Base-by-base conservation (phyloP, 2,113 vertebrate genomes). In the Meriones unguiculatus region DNA sequence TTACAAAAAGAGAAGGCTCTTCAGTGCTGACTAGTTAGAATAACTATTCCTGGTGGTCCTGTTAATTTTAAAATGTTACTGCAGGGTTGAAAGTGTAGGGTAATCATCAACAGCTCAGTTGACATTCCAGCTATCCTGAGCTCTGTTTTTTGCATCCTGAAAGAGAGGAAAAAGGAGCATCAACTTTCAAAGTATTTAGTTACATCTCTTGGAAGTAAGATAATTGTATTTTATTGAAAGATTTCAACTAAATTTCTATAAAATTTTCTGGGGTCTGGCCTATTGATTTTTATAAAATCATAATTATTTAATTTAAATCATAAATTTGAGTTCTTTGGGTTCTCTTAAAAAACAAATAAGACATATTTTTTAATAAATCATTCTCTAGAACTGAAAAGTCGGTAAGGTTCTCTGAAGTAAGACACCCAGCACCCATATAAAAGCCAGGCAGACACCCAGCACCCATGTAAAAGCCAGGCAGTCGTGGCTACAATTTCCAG, bases 291-390 rank as follows among this genome's bases (percentile, higher is more conserved):
- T 50, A 87, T 95, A 9, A 89, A 93, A 77, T 89, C 1, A 5
- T 73, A 52, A 50, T 90, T 76, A 80, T 87, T 92, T 84, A 88
- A 90, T n/a, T 70, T 91, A 72, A 93, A 69, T 75, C 18, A 72
- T 15, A 67, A 41, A 54, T 95, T 95, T 91, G 67, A 73, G 8
- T 7, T 76, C 10, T 75, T 54, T 91, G 54, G 5, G 12, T 72
- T 90, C 69, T 41, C 32, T 12, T 59, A 3, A 57, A 2, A 87
- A 57, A 90, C 5, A 64, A 70, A 30, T 57, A 72, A 25, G 30
- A 50, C 8, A 38, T 59, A 91, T 88, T 2, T 30, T 59, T 88
- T 25, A 3, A 64, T 5, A 89, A 88, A n/a, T 28, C 15, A 22
- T 67, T 86, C 20, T 69, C 0, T 13, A 22, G 41, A 86, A 20